Base-by-base conservation (phyloP, 2,888 invertebrate species). In the Silvanus unidentatus region DNA sequence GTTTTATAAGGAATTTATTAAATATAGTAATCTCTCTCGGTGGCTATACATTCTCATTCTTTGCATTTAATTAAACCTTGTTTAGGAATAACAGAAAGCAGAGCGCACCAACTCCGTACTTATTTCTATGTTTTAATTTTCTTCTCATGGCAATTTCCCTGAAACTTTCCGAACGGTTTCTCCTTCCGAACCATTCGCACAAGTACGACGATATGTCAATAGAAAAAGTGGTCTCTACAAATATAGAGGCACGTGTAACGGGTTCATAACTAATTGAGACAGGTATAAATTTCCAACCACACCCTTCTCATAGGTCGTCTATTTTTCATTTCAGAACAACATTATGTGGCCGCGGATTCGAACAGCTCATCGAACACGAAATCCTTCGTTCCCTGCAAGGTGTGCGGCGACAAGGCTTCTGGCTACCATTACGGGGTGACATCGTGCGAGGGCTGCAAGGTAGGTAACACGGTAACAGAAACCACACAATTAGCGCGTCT, bases 351-450 rank as follows among this genome's bases (percentile, higher is more conserved):
- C 55, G 87, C 88, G 39, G 92, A 92, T 73, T 86, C 86, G 51
- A 86, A 84, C 53, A 80, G 86, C 55, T 83, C 84, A 53, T 82
- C 84, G 62, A 79, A 85, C 49, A 82, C 86, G 51, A 94, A 93
- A 73, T 84, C 88, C 44, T 91, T 92, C 68, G 88, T 92, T 57
- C 89, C 93, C 46, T 96, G 96, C 76, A 94, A 93, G 73, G 96
- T 97, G 58, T 97, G 97, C 74, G 96, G 96, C 36, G 97, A 97
- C 74, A 90, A 92, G 66, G 90, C 93, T 27, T 91, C 90, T 16
- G 93, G 93, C 40, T 97, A 96, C 74, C 96, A 97, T 75, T 97
- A 97, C 82, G 96, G 97, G 42, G 96, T 97, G 59, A 96, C 95
- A 52, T 94, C 94, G 55, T 97, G 96, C 74, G 96, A 97, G 74